phyloP scores from a whole-genome alignment of 2,113 vertebrate genomes.

The Menidia beryllina region DNA sequence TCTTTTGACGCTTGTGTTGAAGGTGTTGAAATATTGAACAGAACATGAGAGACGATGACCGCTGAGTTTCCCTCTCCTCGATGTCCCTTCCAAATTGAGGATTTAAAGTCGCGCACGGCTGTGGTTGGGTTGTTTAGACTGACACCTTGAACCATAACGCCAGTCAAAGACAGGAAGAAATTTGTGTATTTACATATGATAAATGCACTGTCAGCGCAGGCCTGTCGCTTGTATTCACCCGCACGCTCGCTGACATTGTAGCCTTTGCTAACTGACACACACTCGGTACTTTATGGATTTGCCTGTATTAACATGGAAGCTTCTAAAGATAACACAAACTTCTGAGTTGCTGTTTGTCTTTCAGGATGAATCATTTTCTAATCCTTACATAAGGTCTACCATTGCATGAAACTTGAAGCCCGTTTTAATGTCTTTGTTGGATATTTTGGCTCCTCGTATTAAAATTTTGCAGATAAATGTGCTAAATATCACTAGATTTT shows the following conservation, averaged over 20 bases:
- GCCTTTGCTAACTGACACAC: conserved; percentile 20
- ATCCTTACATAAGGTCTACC: not conserved
- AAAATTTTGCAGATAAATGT: not conserved
- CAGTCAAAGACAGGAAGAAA: conserved; percentile 80
- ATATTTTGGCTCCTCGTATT: not conserved
- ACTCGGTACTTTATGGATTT: conserved; percentile 5
- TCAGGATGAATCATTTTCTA: not conserved
- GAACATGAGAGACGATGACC: conserved; percentile 85
- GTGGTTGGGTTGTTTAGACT: conserved; percentile 89
- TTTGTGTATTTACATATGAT: conserved; percentile 79
- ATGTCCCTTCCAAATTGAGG: conserved; percentile 56
- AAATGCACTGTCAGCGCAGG: conserved; percentile 78
- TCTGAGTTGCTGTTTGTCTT: not conserved
- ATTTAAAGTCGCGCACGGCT: conserved; percentile 83
- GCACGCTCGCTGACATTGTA: conserved; percentile 24
- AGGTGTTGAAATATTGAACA: conserved; percentile 89
- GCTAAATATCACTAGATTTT: not conserved
- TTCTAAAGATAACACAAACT: not conserved
- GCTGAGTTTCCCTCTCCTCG: conserved; percentile 74
- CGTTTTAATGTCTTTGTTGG: too few species aligned
- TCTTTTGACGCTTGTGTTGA: conserved; percentile 84
- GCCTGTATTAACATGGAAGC: not conserved
- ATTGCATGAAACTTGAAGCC: not conserved
- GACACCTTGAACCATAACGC: conserved; percentile 85
- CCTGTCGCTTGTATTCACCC: conserved; percentile 56